Evolutionary conservation across 1,140 invertebrate genomes (phyloP).

Genomic region (Macrosteles quadrilineatus): DNA sequence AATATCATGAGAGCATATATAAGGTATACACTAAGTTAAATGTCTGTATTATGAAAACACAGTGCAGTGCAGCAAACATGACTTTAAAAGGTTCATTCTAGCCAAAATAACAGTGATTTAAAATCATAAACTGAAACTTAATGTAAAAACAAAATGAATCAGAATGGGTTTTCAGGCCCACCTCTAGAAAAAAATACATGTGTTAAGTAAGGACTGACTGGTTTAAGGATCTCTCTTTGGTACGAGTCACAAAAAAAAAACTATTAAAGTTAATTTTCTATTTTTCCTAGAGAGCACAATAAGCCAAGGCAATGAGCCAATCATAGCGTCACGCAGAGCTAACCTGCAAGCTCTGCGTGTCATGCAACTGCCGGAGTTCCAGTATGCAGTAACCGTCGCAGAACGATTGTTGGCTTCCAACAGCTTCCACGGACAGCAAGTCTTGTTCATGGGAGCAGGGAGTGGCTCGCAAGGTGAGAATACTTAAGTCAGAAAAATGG

Average conservation of each 20-base stretch:
- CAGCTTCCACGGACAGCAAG: slow-evolving; percentile 32
- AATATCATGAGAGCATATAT: too few relatives aligned
- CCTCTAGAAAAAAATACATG: too few relatives aligned
- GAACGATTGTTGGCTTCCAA: slow-evolving; percentile 39
- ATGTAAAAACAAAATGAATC: too few relatives aligned
- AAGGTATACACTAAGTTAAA: background rate
- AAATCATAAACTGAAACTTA: too few relatives aligned
- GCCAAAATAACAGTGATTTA: too few relatives aligned
- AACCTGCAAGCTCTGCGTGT: slow-evolving; percentile 15
- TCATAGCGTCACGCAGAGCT: slow-evolving; percentile 5
- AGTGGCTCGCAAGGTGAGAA: background rate
- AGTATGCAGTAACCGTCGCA: slow-evolving; percentile 32
- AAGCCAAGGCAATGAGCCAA: background rate
- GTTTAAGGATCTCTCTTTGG: too few relatives aligned
- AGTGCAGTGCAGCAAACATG: background rate
- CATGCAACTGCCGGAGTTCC: slow-evolving; percentile 28
- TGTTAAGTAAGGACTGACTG: too few relatives aligned
- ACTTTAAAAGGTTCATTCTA: background rate
- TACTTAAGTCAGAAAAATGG: too few relatives aligned
- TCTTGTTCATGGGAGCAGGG: slow-evolving; percentile 33
- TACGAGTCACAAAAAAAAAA: too few relatives aligned
- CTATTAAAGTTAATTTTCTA: too few relatives aligned
- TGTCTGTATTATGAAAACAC: background rate
- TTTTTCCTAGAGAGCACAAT: slow-evolving; percentile 6
- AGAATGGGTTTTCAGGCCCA: too few relatives aligned